Evolutionary conservation across 2,888 invertebrate species (phyloP).

Genomic region (Drosophila antonietae): DNA sequence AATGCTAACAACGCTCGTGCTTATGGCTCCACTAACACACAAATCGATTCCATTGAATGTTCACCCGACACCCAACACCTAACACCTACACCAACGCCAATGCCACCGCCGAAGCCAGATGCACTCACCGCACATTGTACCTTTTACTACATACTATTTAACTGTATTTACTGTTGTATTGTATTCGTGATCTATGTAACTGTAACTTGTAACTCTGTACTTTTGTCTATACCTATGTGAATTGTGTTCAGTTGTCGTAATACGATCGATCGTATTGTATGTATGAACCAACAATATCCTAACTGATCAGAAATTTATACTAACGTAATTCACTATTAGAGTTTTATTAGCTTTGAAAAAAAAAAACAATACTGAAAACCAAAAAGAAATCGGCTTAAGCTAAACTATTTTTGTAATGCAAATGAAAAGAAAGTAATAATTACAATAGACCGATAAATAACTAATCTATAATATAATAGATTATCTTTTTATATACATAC

Average conservation of each 20-base stretch:
- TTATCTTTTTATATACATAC: neutral
- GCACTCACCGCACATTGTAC: constrained; percentile 80
- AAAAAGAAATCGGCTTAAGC: constrained; percentile 1
- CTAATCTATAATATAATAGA: constrained; percentile 1
- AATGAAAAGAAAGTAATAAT: neutral
- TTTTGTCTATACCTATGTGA: constrained; percentile 37
- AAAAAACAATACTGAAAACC: neutral
- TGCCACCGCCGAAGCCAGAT: constrained; percentile 58
- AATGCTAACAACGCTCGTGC: constrained; percentile 48
- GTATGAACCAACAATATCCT: constrained; percentile 10
- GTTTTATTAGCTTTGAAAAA: neutral
- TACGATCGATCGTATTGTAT: constrained; percentile 22
- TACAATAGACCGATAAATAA: constrained; percentile 15
- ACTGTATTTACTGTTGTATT: constrained; percentile 66
- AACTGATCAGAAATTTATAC: constrained; percentile 10
- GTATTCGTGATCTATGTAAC: constrained; percentile 65
- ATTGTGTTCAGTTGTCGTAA: constrained; percentile 46
- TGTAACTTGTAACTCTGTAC: constrained; percentile 47
- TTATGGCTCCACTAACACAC: constrained; percentile 39
- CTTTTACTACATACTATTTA: constrained; percentile 67
- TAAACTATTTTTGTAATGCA: constrained; percentile 24
- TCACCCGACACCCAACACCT: constrained; percentile 28
- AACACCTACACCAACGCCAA: constrained; percentile 5
- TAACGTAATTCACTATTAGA: constrained; percentile 2
- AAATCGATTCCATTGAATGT: constrained; percentile 30